Evolutionary conservation across 1,140 invertebrate genomes (phyloP), one percentile per base, ranked within the genome.

Genomic region (Harlomillsia oculata): DNA sequence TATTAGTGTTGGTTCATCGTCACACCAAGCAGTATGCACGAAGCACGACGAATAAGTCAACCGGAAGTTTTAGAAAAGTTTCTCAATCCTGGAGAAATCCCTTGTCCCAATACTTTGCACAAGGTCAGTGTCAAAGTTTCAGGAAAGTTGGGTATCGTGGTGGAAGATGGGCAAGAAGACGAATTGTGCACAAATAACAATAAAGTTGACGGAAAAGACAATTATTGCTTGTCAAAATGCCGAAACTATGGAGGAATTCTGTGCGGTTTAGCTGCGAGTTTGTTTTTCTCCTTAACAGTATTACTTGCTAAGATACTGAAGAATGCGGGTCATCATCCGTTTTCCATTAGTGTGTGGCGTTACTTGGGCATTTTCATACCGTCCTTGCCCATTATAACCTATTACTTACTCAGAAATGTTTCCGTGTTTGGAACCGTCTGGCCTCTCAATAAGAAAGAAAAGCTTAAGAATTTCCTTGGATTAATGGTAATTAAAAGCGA

Each of bases 211-310:
- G n/a, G n/a, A n/a, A n/a, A n/a, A n/a, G n/a, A n/a, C n/a, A n/a
- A n/a, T n/a, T n/a, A n/a, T n/a, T n/a, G n/a, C n/a, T n/a, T n/a
- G n/a, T n/a, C n/a, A n/a, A n/a, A n/a, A 26, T 54, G 53, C 28
- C 32, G 53, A 26, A 54, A 30, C 34, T 59, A 59, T 46, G 40
- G 44, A 1, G 56, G 56, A 3, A 28, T 59, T 2, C 20, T 59
- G n/a, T 43, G 59, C 29, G 53, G 50, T n/a, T 23, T 63, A 11
- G 23, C 23, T 4, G 43, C 52, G 26, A 37, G 45, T 37, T 26
- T 63, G 9, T 56, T 48, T 16, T 56, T 60, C n/a, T 56, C 56
- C 1, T 37, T 63, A 29, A 46, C 53, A 30, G 39, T 54, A 18
- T 16, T 59, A 18, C 18, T 63, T 23, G 56, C 52, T 0, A 63